Evolutionary conservation across 2,797 vertebrate species (phyloP).

Genomic region (Falco peregrinus): DNA sequence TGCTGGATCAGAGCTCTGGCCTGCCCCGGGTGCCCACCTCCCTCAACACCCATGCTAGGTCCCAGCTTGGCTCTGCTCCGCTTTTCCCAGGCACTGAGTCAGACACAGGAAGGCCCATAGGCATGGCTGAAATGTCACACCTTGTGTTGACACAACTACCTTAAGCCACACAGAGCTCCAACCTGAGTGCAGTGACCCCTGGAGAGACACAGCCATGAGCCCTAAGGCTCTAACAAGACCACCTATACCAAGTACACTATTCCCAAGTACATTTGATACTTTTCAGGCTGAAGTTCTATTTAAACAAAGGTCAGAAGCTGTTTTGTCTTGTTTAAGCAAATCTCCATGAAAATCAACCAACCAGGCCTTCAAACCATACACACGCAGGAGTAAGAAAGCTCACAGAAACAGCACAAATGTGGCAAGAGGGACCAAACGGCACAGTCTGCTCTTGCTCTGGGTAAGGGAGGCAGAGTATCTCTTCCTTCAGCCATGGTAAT

Average conservation of each 20-base stretch:
- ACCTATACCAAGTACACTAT: neutral
- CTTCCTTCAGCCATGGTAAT: neutral
- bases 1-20: neutral
- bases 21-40: neutral
- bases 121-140: accelerated
- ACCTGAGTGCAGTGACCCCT: neutral
- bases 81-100: neutral
- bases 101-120: neutral
- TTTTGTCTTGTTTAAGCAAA: neutral
- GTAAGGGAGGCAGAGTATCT: neutral
- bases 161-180: neutral
- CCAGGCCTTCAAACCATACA: neutral
- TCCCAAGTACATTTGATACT: neutral
- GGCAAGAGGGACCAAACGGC: neutral
- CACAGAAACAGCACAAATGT: neutral
- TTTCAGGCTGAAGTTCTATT: neutral
- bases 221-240: neutral
- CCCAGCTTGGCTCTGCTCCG: neutral
- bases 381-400: neutral
- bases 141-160: neutral
- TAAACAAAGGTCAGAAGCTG: neutral
- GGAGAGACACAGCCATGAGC: neutral
- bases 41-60: neutral
- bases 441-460: accelerated
- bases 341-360: neutral